A percentile compares a stretch with the other conserved stretches of the same genome.
Conservation (phyloP, 2,888 invertebrate species). For the Perithous albicinctus region DNA sequence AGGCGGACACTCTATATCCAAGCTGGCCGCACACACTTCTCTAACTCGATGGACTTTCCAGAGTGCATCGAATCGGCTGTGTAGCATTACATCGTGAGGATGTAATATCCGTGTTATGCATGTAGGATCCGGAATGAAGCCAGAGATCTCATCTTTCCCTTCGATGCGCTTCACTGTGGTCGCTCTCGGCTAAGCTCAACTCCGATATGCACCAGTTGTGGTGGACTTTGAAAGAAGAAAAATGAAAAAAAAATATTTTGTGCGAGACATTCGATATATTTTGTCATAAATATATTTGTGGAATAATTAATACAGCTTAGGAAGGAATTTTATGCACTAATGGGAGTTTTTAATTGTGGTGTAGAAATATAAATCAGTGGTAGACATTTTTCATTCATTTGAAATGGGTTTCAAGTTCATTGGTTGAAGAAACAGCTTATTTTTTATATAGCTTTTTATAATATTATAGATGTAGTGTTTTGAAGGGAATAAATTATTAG, state of each 20-base stretch:
- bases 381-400: no score
- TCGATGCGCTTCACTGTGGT: not conserved
- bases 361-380: no score
- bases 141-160: constrained; percentile 1
- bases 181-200: not conserved
- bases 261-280: no score
- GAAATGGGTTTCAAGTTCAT: no score
- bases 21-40: not conserved
- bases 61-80: constrained; percentile 30
- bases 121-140: constrained; percentile 26
- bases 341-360: no score
- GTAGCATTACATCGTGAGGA: constrained; percentile 23
- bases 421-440: no score
- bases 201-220: not conserved
- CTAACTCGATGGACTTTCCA: constrained; percentile 6
- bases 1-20: constrained; percentile 55
- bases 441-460: no score
- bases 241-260: not conserved
- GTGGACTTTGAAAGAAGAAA: not conserved
- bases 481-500: no score
- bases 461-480: no score
- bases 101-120: constrained; percentile 21
- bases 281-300: no score
- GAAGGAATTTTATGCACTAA: no score
- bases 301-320: no score